Conservation (phyloP, 1,140 invertebrate species). For the Pentalonia nigronervosa region DNA sequence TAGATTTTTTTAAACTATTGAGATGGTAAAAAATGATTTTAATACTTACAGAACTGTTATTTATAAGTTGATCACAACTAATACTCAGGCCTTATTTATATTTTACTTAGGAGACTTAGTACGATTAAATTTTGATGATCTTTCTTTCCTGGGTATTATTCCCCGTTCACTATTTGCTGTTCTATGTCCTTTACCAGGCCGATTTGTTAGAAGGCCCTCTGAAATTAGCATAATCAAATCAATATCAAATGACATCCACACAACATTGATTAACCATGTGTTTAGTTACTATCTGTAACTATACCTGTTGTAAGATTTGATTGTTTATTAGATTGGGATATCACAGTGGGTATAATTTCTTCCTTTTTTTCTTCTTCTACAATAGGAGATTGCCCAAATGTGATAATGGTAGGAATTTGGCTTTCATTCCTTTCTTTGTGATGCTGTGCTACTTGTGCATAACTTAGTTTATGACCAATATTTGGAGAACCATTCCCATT, state of each 20-base stretch:
- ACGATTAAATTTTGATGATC: conserved; percentile 43
- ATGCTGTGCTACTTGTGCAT: conserved; percentile 84
- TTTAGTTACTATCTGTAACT: too few relatives aligned
- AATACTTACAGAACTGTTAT: conserved; percentile 28
- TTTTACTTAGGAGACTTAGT: conserved; percentile 54
- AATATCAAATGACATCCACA: not conserved
- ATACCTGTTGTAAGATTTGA: conserved; percentile 39
- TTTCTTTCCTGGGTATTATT: conserved; percentile 42
- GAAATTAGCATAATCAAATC: not conserved
- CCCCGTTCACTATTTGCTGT: conserved; percentile 44
- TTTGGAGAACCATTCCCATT: conserved; percentile 48
- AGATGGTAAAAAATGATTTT: not conserved
- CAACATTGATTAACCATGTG: not conserved
- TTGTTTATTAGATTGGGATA: conserved; percentile 48
- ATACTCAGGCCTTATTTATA: not conserved
- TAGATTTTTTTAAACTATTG: not conserved
- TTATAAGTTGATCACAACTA: not conserved
- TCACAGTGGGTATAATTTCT: conserved; percentile 21
- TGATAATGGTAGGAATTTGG: conserved; percentile 15
- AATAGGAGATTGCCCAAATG: conserved; percentile 51
- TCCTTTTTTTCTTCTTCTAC: conserved; percentile 60
- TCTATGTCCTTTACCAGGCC: conserved; percentile 43
- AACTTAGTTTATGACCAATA: conserved; percentile 70
- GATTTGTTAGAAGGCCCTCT: conserved; percentile 19
- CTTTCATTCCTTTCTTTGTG: conserved; percentile 67